Percentiles rank a stretch among this genome's conserved stretches.
Conservation (phyloP, 1,140 invertebrate genomes). For the Zaprionus lachaisei region DNA sequence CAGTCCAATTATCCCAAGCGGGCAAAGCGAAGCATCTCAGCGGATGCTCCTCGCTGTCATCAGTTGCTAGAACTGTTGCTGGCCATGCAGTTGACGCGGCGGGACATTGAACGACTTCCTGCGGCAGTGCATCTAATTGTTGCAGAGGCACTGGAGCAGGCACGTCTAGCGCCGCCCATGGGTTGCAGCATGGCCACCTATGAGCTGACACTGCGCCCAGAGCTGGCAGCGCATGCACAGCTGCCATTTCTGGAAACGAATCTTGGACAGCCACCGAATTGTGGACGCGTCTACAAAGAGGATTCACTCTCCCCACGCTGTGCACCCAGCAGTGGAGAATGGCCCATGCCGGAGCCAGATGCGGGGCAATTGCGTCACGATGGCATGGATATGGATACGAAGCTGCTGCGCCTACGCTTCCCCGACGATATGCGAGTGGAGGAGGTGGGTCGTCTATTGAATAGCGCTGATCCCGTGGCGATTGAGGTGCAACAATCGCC, state of each 20-base stretch:
- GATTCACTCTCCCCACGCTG: slow-evolving; percentile 74
- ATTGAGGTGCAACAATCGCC: slow-evolving; percentile 94
- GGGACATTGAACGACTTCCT: slow-evolving; percentile 91
- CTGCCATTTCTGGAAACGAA: slow-evolving; percentile 54
- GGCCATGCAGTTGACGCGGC: slow-evolving; percentile 87
- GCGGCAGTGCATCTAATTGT: slow-evolving; percentile 90
- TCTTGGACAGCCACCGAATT: slow-evolving; percentile 33
- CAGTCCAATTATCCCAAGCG: slow-evolving; percentile 60
- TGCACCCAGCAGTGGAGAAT: slow-evolving; percentile 41
- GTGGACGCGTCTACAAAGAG: slow-evolving; percentile 67
- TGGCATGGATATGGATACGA: slow-evolving; percentile 87
- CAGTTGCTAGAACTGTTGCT: slow-evolving; percentile 74
- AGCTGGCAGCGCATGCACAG: slow-evolving; percentile 88
- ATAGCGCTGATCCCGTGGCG: slow-evolving; percentile 94
- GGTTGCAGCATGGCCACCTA: slow-evolving; percentile 92
- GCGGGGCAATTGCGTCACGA: slow-evolving; percentile 68
- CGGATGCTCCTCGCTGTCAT: slow-evolving; percentile 60
- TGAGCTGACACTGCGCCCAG: slow-evolving; percentile 91
- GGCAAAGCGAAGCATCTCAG: slow-evolving; percentile 65
- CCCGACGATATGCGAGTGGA: slow-evolving; percentile 90
- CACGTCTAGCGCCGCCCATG: slow-evolving; percentile 90
- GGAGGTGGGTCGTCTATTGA: slow-evolving; percentile 93
- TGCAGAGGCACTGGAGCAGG: slow-evolving; percentile 90
- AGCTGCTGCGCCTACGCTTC: slow-evolving; percentile 88
- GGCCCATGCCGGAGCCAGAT: slow-evolving; percentile 40